Evolutionary conservation across 2,113 vertebrate genomes (phyloP).

Genomic region (Redunca redunca): DNA sequence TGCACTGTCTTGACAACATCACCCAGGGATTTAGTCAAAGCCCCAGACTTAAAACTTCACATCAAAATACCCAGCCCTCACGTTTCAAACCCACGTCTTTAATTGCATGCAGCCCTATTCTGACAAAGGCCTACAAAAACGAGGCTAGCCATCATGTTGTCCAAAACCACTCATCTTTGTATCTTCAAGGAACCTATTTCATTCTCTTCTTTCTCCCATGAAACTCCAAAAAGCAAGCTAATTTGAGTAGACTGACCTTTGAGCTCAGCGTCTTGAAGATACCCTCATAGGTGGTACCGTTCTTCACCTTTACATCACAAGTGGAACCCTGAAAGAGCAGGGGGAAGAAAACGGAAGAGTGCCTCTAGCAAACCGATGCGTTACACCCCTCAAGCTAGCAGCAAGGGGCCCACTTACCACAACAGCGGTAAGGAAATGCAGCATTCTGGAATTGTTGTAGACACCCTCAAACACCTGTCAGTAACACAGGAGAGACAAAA

Average conservation of each 20-base stretch:
- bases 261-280: conserved; percentile 94
- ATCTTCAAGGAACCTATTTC: background rate
- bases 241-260: conserved; percentile 80
- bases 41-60: background rate
- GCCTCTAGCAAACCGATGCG: background rate
- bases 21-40: background rate
- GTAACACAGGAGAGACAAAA: background rate
- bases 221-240: background rate
- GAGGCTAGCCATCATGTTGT: background rate
- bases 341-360: background rate
- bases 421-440: conserved; percentile 92
- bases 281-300: conserved; percentile 90
- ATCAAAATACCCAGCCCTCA: background rate
- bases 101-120: background rate
- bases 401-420: conserved; percentile 83
- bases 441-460: conserved; percentile 92
- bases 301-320: conserved; percentile 92
- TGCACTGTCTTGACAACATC: background rate
- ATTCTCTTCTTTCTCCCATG: background rate
- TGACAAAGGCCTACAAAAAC: background rate
- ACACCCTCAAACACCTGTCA: conserved; percentile 89
- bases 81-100: background rate
- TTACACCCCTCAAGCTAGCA: background rate
- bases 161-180: background rate
- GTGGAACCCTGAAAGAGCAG: conserved; percentile 85